Percentiles rank a stretch among this genome's conserved stretches.
Evolutionary conservation across 2,113 vertebrate genomes (phyloP).

Genomic region (Xenotilapia leptura): DNA sequence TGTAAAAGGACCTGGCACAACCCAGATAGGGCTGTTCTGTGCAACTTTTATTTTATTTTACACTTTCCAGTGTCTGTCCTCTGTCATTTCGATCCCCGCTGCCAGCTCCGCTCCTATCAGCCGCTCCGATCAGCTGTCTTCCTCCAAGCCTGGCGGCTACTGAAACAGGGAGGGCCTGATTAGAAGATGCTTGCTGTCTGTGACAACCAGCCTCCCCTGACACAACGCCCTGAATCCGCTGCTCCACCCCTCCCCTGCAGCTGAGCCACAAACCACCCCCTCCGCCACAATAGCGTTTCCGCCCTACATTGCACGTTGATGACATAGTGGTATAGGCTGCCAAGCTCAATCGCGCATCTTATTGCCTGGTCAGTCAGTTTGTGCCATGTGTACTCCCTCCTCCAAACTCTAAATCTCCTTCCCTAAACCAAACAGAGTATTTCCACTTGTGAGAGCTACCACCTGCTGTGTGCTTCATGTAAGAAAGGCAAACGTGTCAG

Average conservation of each 20-base stretch:
- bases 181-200: neutral
- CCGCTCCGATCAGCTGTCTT: neutral
- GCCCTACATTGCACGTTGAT: neutral
- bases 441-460: neutral
- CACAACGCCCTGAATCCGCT: neutral
- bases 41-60: neutral
- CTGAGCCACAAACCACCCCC: neutral
- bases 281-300: neutral
- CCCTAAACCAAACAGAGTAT: neutral
- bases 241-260: neutral
- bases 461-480: neutral
- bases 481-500: neutral
- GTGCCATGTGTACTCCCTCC: neutral
- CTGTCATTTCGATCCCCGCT: neutral
- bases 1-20: neutral
- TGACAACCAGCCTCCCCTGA: neutral
- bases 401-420: neutral
- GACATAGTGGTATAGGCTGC: neutral
- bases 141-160: neutral
- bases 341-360: neutral
- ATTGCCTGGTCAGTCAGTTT: neutral
- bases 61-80: neutral
- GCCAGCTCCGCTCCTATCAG: neutral
- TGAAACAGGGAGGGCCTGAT: neutral
- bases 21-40: neutral